Percentiles rank a stretch among this genome's conserved stretches.
Evolutionary conservation across 2,113 vertebrate genomes (phyloP).

Genomic region (Mixornis gularis): DNA sequence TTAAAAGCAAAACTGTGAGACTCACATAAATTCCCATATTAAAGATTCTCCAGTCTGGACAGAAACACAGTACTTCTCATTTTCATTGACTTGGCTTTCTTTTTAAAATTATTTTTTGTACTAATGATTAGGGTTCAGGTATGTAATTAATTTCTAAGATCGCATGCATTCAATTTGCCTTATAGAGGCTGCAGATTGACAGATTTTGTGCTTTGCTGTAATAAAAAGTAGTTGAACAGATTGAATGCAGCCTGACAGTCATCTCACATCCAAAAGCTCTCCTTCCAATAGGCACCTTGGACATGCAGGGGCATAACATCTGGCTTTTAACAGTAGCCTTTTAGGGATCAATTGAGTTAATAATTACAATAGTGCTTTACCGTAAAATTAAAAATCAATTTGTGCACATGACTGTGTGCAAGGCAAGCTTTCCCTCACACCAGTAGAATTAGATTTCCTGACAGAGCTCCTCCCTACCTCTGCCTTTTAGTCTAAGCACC

Average conservation of each 20-base stretch:
- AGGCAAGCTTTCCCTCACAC: not conserved
- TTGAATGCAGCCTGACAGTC: not conserved
- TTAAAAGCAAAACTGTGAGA: not conserved
- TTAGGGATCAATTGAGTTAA: not conserved
- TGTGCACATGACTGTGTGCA: not conserved
- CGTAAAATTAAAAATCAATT: conserved; percentile 16
- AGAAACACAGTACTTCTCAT: not conserved
- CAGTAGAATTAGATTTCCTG: not conserved
- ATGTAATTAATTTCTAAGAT: not conserved
- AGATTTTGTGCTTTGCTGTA: not conserved
- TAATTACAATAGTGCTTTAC: not conserved
- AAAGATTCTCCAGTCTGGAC: not conserved
- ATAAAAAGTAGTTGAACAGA: not conserved
- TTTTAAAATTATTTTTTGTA: not conserved
- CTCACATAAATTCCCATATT: not conserved
- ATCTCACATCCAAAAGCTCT: not conserved
- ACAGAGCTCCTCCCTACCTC: conserved; percentile 3
- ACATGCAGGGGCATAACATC: not conserved
- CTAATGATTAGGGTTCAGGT: not conserved
- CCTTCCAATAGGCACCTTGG: not conserved
- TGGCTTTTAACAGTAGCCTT: not conserved
- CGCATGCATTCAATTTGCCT: not conserved
- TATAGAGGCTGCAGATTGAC: not conserved
- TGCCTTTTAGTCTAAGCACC: not conserved
- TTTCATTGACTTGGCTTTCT: not conserved